Conservation (phyloP, 1,140 invertebrate genomes). For the Drosophila parvula region DNA sequence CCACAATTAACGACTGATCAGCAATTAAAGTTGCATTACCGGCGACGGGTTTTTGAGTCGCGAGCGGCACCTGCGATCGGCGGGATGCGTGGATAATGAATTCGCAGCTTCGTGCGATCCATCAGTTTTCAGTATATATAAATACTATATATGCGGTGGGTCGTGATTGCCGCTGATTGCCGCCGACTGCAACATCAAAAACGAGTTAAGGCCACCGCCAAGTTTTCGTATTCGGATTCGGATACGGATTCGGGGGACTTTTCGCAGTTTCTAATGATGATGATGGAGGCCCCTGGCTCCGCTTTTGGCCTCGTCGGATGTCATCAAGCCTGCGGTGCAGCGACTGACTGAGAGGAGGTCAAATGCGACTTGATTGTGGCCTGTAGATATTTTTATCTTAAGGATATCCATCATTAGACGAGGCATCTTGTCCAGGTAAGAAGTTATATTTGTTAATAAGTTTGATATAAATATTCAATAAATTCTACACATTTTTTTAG, state of each 20-base stretch:
- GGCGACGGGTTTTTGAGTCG: conserved; percentile 17
- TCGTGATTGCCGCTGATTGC: conserved; percentile 47
- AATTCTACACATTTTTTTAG: neutral
- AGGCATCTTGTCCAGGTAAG: no score
- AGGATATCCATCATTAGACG: neutral
- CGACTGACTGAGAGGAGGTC: conserved; percentile 37
- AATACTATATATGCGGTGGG: conserved; percentile 23
- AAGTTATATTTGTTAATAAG: neutral
- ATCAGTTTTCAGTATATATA: conserved; percentile 25
- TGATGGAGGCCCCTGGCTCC: conserved; percentile 46
- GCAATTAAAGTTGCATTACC: conserved; percentile 77
- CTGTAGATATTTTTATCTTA: neutral
- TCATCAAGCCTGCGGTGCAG: conserved; percentile 20
- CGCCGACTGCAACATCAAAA: conserved; percentile 63
- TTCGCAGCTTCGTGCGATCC: conserved; percentile 33
- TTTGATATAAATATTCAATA: neutral
- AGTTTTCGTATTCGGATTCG: conserved; percentile 10
- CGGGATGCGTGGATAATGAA: conserved; percentile 63
- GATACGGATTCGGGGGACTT: conserved; percentile 56
- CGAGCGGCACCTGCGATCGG: conserved; percentile 51
- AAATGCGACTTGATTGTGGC: conserved; percentile 20
- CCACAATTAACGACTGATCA: conserved; percentile 77
- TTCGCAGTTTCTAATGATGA: conserved; percentile 77
- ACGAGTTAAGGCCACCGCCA: conserved; percentile 71
- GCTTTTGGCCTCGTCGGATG: conserved; percentile 23